Evolutionary conservation across 1,140 invertebrate genomes (phyloP), one percentile per base, ranked within the genome.

Genomic region (Dreissena polymorpha): DNA sequence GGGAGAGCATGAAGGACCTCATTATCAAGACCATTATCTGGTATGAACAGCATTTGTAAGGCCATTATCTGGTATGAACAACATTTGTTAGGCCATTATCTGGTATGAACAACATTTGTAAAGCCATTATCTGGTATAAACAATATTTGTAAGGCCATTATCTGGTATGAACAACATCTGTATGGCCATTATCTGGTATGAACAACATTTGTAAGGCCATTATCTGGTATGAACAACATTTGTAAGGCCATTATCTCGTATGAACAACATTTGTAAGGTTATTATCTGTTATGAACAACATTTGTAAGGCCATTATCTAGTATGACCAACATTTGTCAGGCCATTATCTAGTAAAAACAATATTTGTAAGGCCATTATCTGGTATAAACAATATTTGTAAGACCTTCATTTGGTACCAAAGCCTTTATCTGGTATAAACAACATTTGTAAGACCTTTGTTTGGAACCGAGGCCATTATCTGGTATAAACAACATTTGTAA

Each of bases 1-100:
- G 98, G 97, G 95, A 96, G 13, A 95, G 95, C 87, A 97, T 99
- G 84, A 97, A 98, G 92, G 98, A 99, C 93, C 94, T 99, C 50
- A 96, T 99, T 49, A 95, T 99, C 67, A 99, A 99, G 92, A 97
- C 97, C n/a, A 95, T 99, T 49, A 94, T 99, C 25, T 89, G 91
- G 92, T 93, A 86, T 69, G 80, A 85, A 39, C 82, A 60, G 39
- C 8, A 39, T 39, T 8, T 39, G 39, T 65, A 99, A 99, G 92
- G 97, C 97, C n/a, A 95, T 99, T 49, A 94, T 99, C 25, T 89
- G 91, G 92, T 93, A 86, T 67, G 80, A 85, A 39, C 82, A 60
- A 8, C 8, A 39, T 39, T 8, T 39, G 39, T 5, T 39, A 39
- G 39, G 8, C 39, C 39, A 39, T 39, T 39, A 39, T 39, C 39